Base-by-base conservation (phyloP, 2,888 invertebrate species). In the Apeira syringaria region DNA sequence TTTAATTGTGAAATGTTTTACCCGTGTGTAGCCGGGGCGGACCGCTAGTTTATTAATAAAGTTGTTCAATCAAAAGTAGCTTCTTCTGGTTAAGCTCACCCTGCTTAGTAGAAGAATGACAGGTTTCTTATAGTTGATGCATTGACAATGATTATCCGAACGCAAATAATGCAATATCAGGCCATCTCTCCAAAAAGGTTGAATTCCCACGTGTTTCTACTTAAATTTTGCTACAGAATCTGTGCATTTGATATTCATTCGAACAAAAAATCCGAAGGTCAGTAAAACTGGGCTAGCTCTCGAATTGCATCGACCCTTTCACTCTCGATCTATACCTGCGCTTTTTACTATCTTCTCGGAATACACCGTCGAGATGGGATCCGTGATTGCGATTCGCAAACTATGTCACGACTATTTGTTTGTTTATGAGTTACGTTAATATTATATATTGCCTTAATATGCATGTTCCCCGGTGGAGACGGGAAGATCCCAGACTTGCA, bases 231-330 rank as follows among this genome's bases (percentile, higher is more conserved):
- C 64, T 64, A 67, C 62, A 65, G 67, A 68, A 73, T 74, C 66
- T 58, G 56, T 63, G 68, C 76, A 84, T 84, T 75, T 77, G 84
- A 84, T 82, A 69, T 63, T 55, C 50, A 51, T 49, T 54, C 59
- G 57, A 62, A 67, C 77, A 85, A 87, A 86, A 84, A 83, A 74
- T 43, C 55, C 44, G 68, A 79, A 81, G 87, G 88, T 86, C 87
- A 87, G 82, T 74, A 81, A 85, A 87, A 83, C 86, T 81, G 72
- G 80, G 77, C 78, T 68, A 70, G 75, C 72, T 80, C 84, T 88
- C 88, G 73, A 72, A 84, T 89, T 87, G 89, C 88, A 84, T 74
- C 74, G 89, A 86, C 87, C 89, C 89, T 89, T 89, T 89, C 89
- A 89, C 89, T 89, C 83, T 89, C 87, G 70, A 74, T 68, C 61